Conservation (phyloP, 2,113 vertebrate species). For the Pavo muticus region DNA sequence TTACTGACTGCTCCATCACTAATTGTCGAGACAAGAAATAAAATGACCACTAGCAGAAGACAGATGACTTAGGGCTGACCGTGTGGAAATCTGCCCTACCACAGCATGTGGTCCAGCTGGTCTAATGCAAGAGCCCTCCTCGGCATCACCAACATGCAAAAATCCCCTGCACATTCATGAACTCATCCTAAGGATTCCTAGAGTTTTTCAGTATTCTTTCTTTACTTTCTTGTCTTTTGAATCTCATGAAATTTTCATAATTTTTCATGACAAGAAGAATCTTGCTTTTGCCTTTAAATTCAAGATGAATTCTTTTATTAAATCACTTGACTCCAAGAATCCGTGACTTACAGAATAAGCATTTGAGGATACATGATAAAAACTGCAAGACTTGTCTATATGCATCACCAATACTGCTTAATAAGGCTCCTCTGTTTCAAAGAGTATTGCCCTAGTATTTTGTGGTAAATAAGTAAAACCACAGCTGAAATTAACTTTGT, state of each 20-base stretch:
- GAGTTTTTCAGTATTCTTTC: neutral
- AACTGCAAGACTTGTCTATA: neutral
- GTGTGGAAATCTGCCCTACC: neutral
- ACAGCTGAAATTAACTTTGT: neutral
- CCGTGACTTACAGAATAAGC: neutral
- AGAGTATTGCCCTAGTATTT: neutral
- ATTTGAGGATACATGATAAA: neutral
- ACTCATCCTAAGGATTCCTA: neutral
- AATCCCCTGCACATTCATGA: neutral
- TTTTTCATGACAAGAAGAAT: neutral
- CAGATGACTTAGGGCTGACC: neutral
- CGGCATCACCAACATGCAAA: neutral
- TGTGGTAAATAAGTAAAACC: neutral
- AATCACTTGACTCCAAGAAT: neutral
- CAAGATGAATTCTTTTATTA: neutral
- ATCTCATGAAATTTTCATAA: neutral
- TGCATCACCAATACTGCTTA: neutral
- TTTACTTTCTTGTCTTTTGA: neutral
- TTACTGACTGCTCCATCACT: neutral
- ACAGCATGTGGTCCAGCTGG: rapidly evolving
- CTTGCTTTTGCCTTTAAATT: neutral
- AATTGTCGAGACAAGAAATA: slow-evolving; percentile 6
- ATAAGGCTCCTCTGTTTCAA: neutral
- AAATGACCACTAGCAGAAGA: neutral
- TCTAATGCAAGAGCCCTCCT: neutral